Conservation (phyloP, 1,140 invertebrate species). For the Drosophila auraria region DNA sequence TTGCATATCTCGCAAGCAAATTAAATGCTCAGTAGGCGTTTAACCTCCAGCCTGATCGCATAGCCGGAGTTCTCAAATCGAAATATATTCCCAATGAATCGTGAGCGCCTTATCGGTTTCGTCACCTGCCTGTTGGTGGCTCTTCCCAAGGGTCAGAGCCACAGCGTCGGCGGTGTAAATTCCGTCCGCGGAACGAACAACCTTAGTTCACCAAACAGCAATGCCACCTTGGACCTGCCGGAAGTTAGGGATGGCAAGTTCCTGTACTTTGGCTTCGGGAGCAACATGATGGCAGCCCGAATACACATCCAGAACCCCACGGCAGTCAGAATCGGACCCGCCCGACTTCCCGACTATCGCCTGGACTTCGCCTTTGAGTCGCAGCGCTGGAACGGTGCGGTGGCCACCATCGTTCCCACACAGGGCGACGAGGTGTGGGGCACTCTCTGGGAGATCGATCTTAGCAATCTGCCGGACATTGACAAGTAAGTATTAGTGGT, state of each 20-base stretch:
- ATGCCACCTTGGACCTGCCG: constrained; percentile 31
- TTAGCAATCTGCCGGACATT: constrained; percentile 61
- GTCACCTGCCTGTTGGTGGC: constrained; percentile 11
- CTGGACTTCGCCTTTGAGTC: constrained; percentile 59
- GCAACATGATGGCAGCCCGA: constrained; percentile 70
- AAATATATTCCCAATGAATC: constrained; percentile 16
- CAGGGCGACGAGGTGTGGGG: constrained; percentile 51
- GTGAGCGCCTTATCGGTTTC: neutral
- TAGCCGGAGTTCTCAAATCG: neutral
- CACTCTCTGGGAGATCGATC: constrained; percentile 72
- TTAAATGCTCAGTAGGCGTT: constrained; percentile 21
- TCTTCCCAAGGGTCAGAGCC: neutral
- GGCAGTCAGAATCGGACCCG: constrained; percentile 45
- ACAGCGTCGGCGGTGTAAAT: neutral
- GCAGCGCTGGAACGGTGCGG: constrained; percentile 61
- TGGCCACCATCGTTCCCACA: constrained; percentile 74
- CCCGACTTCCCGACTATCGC: constrained; percentile 52
- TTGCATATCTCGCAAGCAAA: neutral
- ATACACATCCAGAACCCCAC: constrained; percentile 73
- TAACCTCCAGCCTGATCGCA: constrained; percentile 1
- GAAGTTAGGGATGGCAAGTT: constrained; percentile 66
- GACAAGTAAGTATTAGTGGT: constrained; percentile 55
- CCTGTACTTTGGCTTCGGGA: constrained; percentile 78
- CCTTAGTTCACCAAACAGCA: neutral
- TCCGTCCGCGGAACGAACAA: neutral